Conservation (phyloP, 2,113 vertebrate species). For the Dromiciops gliroides region DNA sequence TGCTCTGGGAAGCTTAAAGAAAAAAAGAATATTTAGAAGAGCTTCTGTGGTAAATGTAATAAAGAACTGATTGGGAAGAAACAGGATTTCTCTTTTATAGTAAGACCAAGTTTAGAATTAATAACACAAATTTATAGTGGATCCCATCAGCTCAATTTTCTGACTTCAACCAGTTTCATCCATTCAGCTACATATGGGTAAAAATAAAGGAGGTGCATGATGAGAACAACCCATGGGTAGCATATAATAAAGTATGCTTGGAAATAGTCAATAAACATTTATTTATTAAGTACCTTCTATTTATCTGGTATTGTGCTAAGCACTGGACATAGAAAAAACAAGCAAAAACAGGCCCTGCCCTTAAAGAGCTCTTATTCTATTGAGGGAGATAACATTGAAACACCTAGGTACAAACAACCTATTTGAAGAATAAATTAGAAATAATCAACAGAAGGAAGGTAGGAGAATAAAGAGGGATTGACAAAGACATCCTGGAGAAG, state of each 20-base stretch:
- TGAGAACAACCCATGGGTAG: neutral
- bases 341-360: neutral
- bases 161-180: too few species aligned
- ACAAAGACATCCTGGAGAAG: neutral
- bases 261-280: neutral
- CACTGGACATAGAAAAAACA: neutral
- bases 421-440: neutral
- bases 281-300: neutral
- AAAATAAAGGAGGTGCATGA: neutral
- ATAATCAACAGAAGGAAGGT: neutral
- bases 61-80: neutral
- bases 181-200: neutral
- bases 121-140: neutral
- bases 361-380: neutral
- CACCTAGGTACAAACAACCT: neutral
- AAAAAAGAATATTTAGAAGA: neutral
- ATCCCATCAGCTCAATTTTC: neutral
- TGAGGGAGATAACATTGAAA: neutral
- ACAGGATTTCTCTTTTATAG: neutral
- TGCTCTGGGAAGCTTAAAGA: neutral
- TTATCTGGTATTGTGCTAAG: neutral
- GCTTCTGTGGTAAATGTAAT: neutral
- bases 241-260: neutral
- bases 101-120: neutral
- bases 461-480: neutral